Conservation (phyloP, 2,797 vertebrate genomes). For the Sebastes jordani region DNA sequence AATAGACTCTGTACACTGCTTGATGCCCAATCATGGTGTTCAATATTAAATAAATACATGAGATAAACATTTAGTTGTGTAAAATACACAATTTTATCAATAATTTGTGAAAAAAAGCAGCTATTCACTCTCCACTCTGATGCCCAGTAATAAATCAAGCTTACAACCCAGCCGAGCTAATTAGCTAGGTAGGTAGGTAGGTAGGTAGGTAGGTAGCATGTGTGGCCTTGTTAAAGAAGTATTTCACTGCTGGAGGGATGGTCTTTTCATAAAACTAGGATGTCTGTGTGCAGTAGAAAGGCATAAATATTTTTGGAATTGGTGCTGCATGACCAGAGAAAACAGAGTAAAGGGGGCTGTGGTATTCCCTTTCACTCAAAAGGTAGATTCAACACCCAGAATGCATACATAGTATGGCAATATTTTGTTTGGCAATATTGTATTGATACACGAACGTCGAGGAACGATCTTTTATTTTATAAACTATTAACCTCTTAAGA, state of each 20-base stretch:
- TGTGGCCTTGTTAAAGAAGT: not conserved
- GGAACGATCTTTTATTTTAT: no score
- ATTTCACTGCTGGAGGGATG: not conserved
- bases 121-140: not conserved
- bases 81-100: not conserved
- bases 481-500: no score
- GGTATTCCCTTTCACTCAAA: not conserved
- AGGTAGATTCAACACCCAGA: not conserved
- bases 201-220: not conserved
- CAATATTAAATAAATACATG: not conserved
- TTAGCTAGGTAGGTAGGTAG: not conserved
- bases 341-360: not conserved
- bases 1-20: slow-evolving; percentile 25
- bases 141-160: not conserved
- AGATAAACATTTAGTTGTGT: not conserved
- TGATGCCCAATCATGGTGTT: slow-evolving; percentile 33
- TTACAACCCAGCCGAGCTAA: not conserved
- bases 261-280: not conserved
- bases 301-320: not conserved
- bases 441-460: no score
- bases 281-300: not conserved
- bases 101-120: not conserved
- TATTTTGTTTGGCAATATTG: no score
- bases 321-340: not conserved
- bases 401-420: not conserved